Percentiles rank a stretch among this genome's conserved stretches.
phyloP scores from a whole-genome alignment of 2,797 vertebrate genomes.

The Bradypus variegatus region DNA sequence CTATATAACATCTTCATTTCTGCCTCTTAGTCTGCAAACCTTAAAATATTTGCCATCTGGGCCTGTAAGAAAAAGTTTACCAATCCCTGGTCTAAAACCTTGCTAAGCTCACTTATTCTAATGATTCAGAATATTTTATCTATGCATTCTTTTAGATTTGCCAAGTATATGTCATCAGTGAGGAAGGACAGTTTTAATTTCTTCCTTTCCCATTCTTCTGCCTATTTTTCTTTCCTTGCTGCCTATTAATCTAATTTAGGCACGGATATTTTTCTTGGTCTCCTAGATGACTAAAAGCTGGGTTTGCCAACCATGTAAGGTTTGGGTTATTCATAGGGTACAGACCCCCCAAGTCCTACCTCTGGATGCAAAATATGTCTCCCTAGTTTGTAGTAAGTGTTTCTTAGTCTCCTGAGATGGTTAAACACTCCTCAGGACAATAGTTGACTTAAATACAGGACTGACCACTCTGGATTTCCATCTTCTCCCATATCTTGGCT shows the following conservation, averaged over 20 bases:
- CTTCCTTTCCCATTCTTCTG: background rate
- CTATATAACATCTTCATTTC: background rate
- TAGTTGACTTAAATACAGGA: background rate
- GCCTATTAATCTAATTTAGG: background rate
- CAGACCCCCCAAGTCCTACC: background rate
- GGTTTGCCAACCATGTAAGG: background rate
- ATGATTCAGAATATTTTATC: background rate
- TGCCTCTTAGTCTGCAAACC: background rate
- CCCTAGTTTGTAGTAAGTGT: background rate
- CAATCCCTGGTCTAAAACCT: background rate
- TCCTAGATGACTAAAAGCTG: background rate
- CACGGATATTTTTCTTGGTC: background rate
- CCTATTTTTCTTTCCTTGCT: slow-evolving; percentile 3
- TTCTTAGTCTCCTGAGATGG: background rate
- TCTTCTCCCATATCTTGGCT: background rate
- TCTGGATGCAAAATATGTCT: background rate
- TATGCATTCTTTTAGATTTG: background rate
- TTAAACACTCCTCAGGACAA: background rate
- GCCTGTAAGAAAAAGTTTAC: background rate
- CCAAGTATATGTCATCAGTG: background rate
- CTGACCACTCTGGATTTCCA: background rate
- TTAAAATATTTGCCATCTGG: background rate
- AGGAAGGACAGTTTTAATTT: slow-evolving; percentile 9
- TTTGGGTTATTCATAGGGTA: background rate
- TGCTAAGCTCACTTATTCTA: background rate